Conservation (phyloP, 2,888 invertebrate genomes). For the Tipula vernalis region DNA sequence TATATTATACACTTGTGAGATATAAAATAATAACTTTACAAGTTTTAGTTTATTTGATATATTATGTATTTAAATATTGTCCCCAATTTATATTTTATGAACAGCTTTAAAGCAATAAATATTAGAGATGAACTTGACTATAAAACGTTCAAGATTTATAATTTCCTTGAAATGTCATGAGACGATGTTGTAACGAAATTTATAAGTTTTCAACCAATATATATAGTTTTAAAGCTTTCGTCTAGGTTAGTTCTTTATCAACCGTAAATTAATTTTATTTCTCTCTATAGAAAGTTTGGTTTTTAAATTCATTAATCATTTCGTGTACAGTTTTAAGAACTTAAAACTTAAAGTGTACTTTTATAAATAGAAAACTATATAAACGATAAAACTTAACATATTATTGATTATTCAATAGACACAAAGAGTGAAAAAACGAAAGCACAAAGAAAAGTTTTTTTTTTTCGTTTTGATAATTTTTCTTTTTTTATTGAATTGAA, state of each 20-base stretch:
- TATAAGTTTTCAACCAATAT: neutral
- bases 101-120: neutral
- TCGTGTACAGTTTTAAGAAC: neutral
- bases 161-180: neutral
- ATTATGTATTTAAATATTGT: neutral
- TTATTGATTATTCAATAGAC: neutral
- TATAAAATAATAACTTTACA: too few relatives aligned
- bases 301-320: neutral
- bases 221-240: neutral
- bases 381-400: neutral
- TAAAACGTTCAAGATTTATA: neutral
- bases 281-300: neutral
- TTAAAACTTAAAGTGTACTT: neutral
- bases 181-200: neutral
- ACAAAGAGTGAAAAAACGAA: neutral
- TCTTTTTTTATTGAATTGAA: neutral
- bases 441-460: neutral
- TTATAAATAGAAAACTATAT: neutral
- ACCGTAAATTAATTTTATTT: neutral
- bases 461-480: neutral
- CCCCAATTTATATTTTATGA: neutral
- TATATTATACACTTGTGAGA: neutral
- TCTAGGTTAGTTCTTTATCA: neutral
- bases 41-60: neutral
- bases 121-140: neutral